Percentiles rank a stretch among this genome's conserved stretches.
Evolutionary conservation across 1,140 invertebrate species (phyloP).

Genomic region (Euwallacea fornicatus): DNA sequence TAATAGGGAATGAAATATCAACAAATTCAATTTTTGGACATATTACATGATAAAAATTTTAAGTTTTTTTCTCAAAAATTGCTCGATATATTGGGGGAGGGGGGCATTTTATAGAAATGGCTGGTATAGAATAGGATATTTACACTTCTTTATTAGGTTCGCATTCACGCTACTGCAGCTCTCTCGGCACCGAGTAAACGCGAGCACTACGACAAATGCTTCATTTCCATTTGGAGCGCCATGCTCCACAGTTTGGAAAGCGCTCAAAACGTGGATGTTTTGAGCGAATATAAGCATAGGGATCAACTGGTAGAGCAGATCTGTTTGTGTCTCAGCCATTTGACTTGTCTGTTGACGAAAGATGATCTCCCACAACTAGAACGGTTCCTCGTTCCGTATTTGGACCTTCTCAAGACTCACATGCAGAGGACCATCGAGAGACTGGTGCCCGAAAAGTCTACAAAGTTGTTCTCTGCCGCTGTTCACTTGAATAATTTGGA

Average conservation of each 20-base stretch:
- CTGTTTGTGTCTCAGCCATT: constrained; percentile 47
- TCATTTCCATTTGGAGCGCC: constrained; percentile 66
- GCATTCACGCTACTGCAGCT: constrained; percentile 80
- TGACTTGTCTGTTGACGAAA: constrained; percentile 41
- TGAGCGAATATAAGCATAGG: constrained; percentile 77
- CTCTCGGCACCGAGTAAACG: constrained; percentile 63
- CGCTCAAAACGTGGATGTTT: constrained; percentile 73
- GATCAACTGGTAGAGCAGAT: constrained; percentile 67
- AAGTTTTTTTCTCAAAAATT: background rate
- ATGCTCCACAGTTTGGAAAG: constrained; percentile 71
- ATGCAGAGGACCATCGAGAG: constrained; percentile 44
- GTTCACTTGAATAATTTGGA: constrained; percentile 33
- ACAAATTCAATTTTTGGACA: too few species aligned
- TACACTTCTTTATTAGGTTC: constrained; percentile 39
- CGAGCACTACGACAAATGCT: constrained; percentile 63
- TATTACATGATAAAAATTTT: background rate
- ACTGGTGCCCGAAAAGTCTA: constrained; percentile 49
- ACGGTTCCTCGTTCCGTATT: constrained; percentile 35
- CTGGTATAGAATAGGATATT: background rate
- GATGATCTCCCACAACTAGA: constrained; percentile 43
- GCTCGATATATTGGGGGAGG: background rate
- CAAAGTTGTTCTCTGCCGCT: constrained; percentile 39
- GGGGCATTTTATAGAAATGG: background rate
- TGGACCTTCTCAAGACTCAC: constrained; percentile 43
- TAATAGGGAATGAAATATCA: too few species aligned